Conservation (phyloP, 2,888 invertebrate species). For the Cremastinae sp. region DNA sequence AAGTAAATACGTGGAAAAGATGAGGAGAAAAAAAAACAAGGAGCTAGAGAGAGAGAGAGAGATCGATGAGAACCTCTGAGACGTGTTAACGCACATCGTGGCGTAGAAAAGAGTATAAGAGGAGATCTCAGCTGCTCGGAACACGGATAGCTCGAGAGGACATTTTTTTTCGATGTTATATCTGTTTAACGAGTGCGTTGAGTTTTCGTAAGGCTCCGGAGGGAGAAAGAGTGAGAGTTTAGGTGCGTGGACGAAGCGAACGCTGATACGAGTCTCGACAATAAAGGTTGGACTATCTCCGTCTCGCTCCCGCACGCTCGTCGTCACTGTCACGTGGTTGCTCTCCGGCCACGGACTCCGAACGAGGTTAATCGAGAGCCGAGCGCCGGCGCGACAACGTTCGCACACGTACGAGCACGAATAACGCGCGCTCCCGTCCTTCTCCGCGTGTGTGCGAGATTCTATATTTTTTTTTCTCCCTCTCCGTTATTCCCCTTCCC, state of each 20-base stretch:
- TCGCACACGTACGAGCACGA: slow-evolving; percentile 6
- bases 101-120: no score
- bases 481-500: slow-evolving; percentile 16
- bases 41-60: no score
- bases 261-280: no score
- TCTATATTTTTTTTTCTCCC: slow-evolving; percentile 1
- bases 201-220: no score
- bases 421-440: slow-evolving; percentile 18
- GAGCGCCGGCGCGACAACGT: slow-evolving; percentile 75
- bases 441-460: slow-evolving; percentile 5
- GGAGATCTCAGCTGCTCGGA: no score
- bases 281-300: slow-evolving; percentile 72
- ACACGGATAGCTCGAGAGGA: no score
- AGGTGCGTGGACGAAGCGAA: slow-evolving; percentile 36
- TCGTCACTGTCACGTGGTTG: slow-evolving; percentile 74
- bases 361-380: slow-evolving; percentile 78
- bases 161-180: no score
- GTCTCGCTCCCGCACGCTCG: slow-evolving; percentile 45
- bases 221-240: slow-evolving; percentile 15
- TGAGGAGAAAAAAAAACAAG: no score
- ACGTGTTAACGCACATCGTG: no score
- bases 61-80: no score
- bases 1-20: no score
- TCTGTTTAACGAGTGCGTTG: no score
- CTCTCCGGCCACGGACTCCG: slow-evolving; percentile 69